Percentiles rank a stretch among this genome's conserved stretches.
Conservation (phyloP, 2,797 vertebrate genomes). For the Enteromius treurensis region DNA sequence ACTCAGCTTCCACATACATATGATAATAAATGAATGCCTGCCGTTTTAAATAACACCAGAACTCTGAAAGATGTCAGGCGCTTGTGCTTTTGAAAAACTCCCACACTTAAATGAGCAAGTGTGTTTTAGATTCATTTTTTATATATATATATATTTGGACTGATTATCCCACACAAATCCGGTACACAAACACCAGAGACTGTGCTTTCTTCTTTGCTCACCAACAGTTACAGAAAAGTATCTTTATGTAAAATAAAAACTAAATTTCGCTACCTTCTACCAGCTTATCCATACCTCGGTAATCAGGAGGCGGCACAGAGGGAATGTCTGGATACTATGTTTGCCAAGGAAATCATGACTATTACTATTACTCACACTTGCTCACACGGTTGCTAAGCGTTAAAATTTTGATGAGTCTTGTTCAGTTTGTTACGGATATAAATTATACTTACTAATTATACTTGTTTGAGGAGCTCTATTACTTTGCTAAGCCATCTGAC, state of each 20-base stretch:
- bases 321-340: neutral
- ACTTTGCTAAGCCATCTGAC: neutral
- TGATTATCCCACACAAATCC: slow-evolving; percentile 33
- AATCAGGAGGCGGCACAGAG: neutral
- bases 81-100: slow-evolving; percentile 37
- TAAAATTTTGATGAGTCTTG: neutral
- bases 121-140: slow-evolving; percentile 37
- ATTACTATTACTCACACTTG: neutral
- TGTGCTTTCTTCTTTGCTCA: neutral
- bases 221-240: neutral
- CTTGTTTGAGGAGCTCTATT: neutral
- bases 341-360: neutral
- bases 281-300: neutral
- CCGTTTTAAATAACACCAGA: slow-evolving; percentile 28
- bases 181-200: neutral
- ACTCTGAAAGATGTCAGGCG: slow-evolving; percentile 21
- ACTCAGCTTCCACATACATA: neutral
- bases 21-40: neutral
- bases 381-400: neutral
- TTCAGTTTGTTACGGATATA: neutral
- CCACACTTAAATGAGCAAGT: slow-evolving; percentile 20
- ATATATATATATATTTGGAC: neutral
- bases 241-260: slow-evolving; percentile 11
- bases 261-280: neutral
- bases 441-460: neutral